phyloP scores from a whole-genome alignment of 2,888 invertebrate species.

The Lagria hirta region DNA sequence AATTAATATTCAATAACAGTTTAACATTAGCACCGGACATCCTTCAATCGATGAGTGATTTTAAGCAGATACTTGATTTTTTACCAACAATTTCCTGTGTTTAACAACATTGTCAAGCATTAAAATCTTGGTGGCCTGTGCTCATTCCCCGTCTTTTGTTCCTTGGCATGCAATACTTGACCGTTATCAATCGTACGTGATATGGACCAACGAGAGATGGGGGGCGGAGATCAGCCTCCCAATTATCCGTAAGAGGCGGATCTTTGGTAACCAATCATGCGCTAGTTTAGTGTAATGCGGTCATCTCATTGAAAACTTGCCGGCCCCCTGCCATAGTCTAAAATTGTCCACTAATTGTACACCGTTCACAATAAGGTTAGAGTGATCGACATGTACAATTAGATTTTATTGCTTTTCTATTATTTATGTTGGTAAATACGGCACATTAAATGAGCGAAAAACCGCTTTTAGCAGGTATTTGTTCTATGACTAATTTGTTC shows the following conservation, averaged over 20 bases:
- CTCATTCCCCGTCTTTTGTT: not conserved
- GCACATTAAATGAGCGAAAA: no score
- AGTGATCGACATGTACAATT: not conserved
- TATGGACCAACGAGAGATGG: conserved; percentile 38
- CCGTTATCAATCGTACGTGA: conserved; percentile 5
- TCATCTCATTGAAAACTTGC: no score
- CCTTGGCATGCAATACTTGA: not conserved
- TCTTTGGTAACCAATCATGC: conserved; percentile 39
- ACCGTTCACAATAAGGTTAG: no score
- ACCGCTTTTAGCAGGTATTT: no score
- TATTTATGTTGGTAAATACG: no score
- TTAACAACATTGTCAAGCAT: not conserved
- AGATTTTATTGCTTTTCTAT: not conserved
- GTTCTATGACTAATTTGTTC: no score
- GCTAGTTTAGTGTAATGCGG: conserved; percentile 12
- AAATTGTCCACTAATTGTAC: no score
- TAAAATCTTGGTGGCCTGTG: no score
- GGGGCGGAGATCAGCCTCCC: conserved; percentile 48
- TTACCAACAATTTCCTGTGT: conserved; percentile 7
- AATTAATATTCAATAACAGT: conserved; percentile 19
- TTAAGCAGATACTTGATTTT: conserved; percentile 15
- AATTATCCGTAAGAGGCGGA: conserved; percentile 46
- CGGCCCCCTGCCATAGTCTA: no score
- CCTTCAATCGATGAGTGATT: conserved; percentile 23
- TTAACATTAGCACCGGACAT: conserved; percentile 26